Evolutionary conservation across 2,888 invertebrate genomes (phyloP).

Genomic region (Xestia sexstrigata): DNA sequence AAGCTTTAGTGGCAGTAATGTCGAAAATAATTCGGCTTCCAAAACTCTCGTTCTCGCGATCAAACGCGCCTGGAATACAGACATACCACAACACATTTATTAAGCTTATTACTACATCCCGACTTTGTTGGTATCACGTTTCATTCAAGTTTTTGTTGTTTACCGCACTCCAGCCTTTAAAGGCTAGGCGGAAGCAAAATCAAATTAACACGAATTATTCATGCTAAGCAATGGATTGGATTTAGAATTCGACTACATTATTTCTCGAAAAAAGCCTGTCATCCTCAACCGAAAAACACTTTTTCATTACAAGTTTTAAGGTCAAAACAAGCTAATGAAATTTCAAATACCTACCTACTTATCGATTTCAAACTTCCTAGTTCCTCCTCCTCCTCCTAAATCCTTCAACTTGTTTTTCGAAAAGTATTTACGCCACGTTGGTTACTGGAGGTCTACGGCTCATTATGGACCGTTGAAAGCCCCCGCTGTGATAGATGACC

Average conservation of each 20-base stretch:
- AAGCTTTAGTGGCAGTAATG: constrained; percentile 14
- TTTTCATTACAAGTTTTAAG: constrained; percentile 9
- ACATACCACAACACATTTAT: constrained; percentile 31
- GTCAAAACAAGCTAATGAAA: constrained; percentile 38
- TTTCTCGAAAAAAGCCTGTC: constrained; percentile 1
- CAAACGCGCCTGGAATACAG: constrained; percentile 45
- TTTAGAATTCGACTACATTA: neutral
- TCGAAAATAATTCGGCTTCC: constrained; percentile 31
- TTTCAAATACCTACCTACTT: constrained; percentile 23
- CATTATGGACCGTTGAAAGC: constrained; percentile 81
- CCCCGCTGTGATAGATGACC: constrained; percentile 82
- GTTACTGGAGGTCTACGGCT: constrained; percentile 72
- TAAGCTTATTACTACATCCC: neutral
- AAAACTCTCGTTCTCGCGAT: constrained; percentile 12
- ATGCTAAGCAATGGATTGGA: neutral
- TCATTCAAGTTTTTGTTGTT: constrained; percentile 11
- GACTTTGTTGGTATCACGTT: constrained; percentile 6
- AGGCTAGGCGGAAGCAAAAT: neutral
- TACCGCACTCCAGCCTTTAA: neutral
- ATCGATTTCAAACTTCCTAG: constrained; percentile 31
- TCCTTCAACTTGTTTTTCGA: constrained; percentile 51
- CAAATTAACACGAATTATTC: neutral
- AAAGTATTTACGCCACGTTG: constrained; percentile 61
- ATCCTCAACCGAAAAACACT: constrained; percentile 17
- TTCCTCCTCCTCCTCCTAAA: constrained; percentile 11